phyloP scores from a whole-genome alignment of 2,113 vertebrate genomes.

The Eleginops maclovinus region DNA sequence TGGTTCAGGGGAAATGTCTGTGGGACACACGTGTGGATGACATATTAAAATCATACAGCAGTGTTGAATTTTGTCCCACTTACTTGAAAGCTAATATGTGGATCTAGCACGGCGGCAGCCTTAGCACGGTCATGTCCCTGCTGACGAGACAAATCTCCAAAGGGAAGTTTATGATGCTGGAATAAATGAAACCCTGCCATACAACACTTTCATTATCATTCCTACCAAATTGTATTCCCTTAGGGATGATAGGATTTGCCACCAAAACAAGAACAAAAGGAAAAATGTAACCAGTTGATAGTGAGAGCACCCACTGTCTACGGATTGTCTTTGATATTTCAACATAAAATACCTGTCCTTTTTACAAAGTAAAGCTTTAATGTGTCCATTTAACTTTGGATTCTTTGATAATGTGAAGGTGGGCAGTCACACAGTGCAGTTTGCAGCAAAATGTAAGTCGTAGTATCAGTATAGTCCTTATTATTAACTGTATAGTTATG shows the following conservation, averaged over 20 bases:
- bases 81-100: conserved; percentile 59
- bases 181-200: conserved; percentile 60
- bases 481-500: too few species aligned
- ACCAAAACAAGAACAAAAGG: conserved; percentile 17
- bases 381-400: neutral
- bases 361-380: neutral
- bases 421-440: neutral
- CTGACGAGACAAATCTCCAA: conserved; percentile 56
- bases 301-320: neutral
- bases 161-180: conserved; percentile 63
- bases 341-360: neutral
- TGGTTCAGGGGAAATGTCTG: conserved; percentile 40
- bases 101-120: conserved; percentile 23
- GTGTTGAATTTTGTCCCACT: conserved; percentile 45
- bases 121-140: conserved; percentile 45
- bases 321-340: conserved; percentile 28
- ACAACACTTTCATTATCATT: conserved; percentile 54
- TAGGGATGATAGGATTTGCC: conserved; percentile 17
- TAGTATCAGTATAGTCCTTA: neutral
- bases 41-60: conserved; percentile 48
- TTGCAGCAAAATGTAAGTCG: neutral
- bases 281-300: neutral
- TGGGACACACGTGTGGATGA: conserved; percentile 45
- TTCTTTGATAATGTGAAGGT: neutral
- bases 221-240: conserved; percentile 33